Evolutionary conservation across 2,797 vertebrate genomes (phyloP).

Genomic region (Arrhamphus sclerolepis): DNA sequence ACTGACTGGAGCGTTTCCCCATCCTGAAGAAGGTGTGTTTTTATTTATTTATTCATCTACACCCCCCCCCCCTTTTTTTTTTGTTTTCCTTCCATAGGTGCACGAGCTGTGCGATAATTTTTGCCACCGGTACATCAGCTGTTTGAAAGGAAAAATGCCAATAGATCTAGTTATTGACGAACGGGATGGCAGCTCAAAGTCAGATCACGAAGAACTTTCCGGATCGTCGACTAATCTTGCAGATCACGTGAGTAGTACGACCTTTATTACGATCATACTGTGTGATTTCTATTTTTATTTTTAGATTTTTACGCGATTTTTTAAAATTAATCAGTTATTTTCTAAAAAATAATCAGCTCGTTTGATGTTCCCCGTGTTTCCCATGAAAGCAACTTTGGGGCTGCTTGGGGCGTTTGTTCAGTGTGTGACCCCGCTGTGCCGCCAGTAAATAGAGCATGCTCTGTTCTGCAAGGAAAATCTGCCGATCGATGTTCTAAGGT

Average conservation of each 20-base stretch:
- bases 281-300: slow-evolving; percentile 11
- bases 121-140: slow-evolving; percentile 99
- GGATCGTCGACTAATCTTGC: slow-evolving; percentile 98
- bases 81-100: slow-evolving; percentile 83
- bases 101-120: slow-evolving; percentile 99
- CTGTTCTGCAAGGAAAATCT: slow-evolving; percentile 64
- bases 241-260: slow-evolving; percentile 93
- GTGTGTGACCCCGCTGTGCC: slow-evolving; percentile 61
- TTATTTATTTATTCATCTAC: slow-evolving; percentile 52
- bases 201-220: slow-evolving; percentile 98
- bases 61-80: slow-evolving; percentile 36
- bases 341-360: slow-evolving; percentile 6
- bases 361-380: slow-evolving; percentile 17
- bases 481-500: slow-evolving; percentile 74
- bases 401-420: slow-evolving; percentile 13
- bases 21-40: slow-evolving; percentile 66
- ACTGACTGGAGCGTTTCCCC: slow-evolving; percentile 78
- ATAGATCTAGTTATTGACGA: slow-evolving; percentile 99
- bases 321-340: slow-evolving; percentile 3
- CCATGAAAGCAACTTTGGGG: slow-evolving; percentile 37
- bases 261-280: slow-evolving; percentile 30
- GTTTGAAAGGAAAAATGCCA: slow-evolving; percentile 99
- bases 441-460: slow-evolving; percentile 65
- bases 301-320: background rate
- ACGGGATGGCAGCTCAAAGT: slow-evolving; percentile 98